Evolutionary conservation across 2,113 vertebrate genomes (phyloP).

Genomic region (Corydoras maculifer): DNA sequence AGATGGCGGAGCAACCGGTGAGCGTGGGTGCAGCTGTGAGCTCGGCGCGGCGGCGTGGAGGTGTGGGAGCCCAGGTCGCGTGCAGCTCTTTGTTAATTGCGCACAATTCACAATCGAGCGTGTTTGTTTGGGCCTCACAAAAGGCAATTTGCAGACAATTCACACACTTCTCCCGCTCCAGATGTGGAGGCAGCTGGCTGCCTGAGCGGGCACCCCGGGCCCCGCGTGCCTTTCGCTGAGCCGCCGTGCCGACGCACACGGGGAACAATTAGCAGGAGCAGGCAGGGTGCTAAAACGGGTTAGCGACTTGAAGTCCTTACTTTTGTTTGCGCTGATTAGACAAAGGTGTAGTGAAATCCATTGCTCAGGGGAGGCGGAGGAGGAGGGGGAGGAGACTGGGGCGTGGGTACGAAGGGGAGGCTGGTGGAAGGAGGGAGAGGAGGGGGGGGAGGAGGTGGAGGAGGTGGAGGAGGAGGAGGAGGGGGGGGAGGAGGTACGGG

Average conservation of each 20-base stretch:
- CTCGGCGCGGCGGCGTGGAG: conserved; percentile 48
- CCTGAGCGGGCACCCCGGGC: conserved; percentile 32
- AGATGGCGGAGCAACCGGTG: conserved; percentile 64
- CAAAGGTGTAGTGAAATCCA: conserved; percentile 99
- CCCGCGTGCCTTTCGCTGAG: conserved; percentile 39
- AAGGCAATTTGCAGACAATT: conserved; percentile 67
- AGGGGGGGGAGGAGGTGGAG: conserved; percentile 57
- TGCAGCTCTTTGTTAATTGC: conserved; percentile 63
- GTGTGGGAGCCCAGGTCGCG: conserved; percentile 57
- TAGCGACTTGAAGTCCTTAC: conserved; percentile 74
- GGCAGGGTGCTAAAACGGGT: conserved; percentile 51
- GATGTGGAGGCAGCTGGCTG: conserved; percentile 59
- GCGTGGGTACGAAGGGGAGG: conserved; percentile 60
- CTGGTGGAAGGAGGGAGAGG: conserved; percentile 67
- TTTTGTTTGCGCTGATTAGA: conserved; percentile 77
- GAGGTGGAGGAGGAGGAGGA: conserved; percentile 75
- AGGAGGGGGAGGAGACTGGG: conserved; percentile 55
- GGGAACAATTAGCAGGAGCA: conserved; percentile 42
- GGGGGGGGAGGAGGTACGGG: conserved; percentile 63
- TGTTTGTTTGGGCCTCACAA: conserved; percentile 53
- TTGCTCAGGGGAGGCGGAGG: conserved; percentile 83
- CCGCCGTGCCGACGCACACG: conserved; percentile 40
- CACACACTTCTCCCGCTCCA: conserved; percentile 57
- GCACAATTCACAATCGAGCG: conserved; percentile 60
- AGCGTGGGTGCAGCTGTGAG: conserved; percentile 57